These are phyloP conservation scores for Sardina pilchardus DNA, from an alignment of 2,113 vertebrate genomes.

Conservation along the genomic window DNA sequence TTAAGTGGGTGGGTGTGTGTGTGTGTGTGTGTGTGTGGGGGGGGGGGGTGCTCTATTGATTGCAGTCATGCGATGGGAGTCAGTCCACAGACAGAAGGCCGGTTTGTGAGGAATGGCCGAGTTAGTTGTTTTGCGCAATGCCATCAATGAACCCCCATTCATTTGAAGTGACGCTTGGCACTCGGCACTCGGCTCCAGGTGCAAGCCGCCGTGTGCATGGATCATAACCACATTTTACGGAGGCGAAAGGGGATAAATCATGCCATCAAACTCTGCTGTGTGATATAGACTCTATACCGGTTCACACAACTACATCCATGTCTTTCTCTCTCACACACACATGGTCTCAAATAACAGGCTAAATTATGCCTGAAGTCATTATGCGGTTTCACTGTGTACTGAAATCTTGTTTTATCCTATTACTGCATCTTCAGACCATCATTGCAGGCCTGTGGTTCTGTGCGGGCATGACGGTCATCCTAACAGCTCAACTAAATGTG, in stretches of 20 bases:
- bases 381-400: not conserved
- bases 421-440: not conserved
- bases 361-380: not conserved
- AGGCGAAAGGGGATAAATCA: not conserved
- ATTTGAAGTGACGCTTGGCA: constrained; percentile 1
- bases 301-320: too few species aligned
- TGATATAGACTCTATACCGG: not conserved
- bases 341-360: not conserved
- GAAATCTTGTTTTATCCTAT: not conserved
- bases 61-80: constrained; percentile 38
- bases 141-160: not conserved
- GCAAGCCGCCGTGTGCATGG: not conserved
- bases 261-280: not conserved
- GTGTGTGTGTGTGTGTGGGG: too few species aligned
- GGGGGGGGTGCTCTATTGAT: constrained; percentile 41
- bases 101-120: not conserved
- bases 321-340: too few species aligned
- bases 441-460: not conserved
- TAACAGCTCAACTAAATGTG: not conserved
- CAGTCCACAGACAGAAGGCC: not conserved
- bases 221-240: not conserved
- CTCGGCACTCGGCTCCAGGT: not conserved
- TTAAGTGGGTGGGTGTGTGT: too few species aligned
- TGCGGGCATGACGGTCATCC: not conserved
- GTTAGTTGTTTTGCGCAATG: not conserved